Percentiles rank a stretch among this genome's conserved stretches.
Evolutionary conservation across 2,113 vertebrate species (phyloP).

Genomic region (Bufo gargarizans): DNA sequence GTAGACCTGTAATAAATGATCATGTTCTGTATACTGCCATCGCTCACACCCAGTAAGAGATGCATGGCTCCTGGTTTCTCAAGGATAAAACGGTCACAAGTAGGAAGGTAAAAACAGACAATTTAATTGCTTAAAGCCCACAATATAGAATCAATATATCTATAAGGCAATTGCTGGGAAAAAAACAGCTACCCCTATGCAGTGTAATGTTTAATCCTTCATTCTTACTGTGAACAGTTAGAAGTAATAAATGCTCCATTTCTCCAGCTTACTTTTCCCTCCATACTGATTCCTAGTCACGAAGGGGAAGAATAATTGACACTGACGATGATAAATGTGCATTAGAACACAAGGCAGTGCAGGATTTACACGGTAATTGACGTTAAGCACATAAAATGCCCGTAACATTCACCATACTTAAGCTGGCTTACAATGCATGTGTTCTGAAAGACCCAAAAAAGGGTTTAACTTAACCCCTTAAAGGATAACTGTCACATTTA

Average conservation of each 20-base stretch:
- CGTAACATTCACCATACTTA: neutral
- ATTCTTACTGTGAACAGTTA: neutral
- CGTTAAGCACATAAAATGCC: neutral
- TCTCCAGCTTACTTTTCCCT: neutral
- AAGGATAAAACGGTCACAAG: slow-evolving; percentile 22
- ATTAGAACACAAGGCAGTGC: neutral
- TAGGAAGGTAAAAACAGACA: neutral
- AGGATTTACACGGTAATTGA: neutral
- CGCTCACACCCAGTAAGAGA: neutral
- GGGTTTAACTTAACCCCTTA: too few relatives aligned
- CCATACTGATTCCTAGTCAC: neutral
- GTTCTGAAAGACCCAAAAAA: neutral
- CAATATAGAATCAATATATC: neutral
- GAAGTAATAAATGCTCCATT: neutral
- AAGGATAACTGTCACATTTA: too few relatives aligned
- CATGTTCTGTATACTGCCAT: neutral
- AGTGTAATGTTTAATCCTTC: neutral
- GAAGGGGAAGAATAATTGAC: neutral
- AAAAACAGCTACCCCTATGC: neutral
- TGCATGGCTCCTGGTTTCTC: neutral
- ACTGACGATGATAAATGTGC: neutral
- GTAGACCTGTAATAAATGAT: slow-evolving; percentile 16
- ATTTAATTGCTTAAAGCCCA: neutral
- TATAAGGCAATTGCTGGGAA: neutral
- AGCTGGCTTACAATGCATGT: neutral